Conservation (phyloP, 2,888 invertebrate species). For the Augochlorella aurata region DNA sequence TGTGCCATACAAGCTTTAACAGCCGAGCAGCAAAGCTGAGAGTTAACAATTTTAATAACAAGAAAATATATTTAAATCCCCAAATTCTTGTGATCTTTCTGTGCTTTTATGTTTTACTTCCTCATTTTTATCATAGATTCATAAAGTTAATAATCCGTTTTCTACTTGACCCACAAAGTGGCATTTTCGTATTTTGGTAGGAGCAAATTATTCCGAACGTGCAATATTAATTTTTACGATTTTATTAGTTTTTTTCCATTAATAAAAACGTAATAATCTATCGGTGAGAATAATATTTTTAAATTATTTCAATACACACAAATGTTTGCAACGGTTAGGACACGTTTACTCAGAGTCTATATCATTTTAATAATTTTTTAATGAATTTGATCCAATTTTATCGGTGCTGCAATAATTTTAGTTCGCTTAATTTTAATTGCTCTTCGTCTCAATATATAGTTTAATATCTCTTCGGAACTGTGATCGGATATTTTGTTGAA, state of each 20-base stretch:
- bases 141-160: background rate
- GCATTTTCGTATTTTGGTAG: background rate
- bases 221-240: background rate
- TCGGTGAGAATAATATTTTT: background rate
- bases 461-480: background rate
- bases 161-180: background rate
- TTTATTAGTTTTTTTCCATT: background rate
- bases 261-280: background rate
- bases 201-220: background rate
- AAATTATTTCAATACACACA: background rate
- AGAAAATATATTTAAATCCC: background rate
- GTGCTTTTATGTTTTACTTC: background rate
- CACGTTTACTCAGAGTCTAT: background rate
- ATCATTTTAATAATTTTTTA: background rate
- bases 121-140: background rate
- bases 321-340: background rate
- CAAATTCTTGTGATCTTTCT: background rate
- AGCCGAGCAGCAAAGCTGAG: background rate
- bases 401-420: background rate
- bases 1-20: background rate
- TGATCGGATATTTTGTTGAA: background rate
- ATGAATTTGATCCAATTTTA: background rate
- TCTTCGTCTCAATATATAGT: background rate
- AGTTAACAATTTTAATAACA: background rate
- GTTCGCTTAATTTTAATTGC: background rate